These are phyloP conservation scores for Nesometra sesokonis DNA, from an alignment of 35 echinoderm and acorn worm genomes.

Conservation along the genomic window DNA sequence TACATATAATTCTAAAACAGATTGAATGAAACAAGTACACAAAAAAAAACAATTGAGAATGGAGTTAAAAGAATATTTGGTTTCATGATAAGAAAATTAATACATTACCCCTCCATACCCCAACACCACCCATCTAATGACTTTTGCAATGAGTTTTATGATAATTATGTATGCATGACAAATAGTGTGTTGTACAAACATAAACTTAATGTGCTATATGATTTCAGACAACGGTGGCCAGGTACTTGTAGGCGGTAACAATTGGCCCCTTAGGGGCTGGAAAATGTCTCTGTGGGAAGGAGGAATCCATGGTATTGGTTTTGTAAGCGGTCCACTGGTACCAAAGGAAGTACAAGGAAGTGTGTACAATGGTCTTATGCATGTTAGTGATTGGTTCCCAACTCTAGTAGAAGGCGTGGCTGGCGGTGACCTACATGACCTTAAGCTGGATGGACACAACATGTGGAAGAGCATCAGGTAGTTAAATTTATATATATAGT, in stretches of 20 bases:
- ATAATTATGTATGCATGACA: no score
- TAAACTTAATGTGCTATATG: no score
- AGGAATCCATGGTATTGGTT: slow-evolving; percentile 50
- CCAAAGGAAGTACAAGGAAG: slow-evolving; percentile 17
- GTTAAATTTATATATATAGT: no score
- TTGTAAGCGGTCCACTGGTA: slow-evolving; percentile 43
- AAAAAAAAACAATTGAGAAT: no score
- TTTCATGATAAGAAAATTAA: no score
- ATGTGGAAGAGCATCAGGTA: slow-evolving; percentile 50
- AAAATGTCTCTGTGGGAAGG: slow-evolving; percentile 66
- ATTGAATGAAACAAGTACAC: no score
- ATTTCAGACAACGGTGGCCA: slow-evolving; percentile 60
- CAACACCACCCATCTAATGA: no score
- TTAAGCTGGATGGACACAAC: slow-evolving; percentile 43
- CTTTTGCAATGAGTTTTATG: no score
- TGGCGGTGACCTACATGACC: slow-evolving; percentile 14
- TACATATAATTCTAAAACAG: no score
- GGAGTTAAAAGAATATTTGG: no score
- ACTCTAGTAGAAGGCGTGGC: slow-evolving; percentile 42
- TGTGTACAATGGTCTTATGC: slow-evolving; percentile 32
- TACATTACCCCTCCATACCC: no score
- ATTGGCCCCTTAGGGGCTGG: slow-evolving; percentile 52
- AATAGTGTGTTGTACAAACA: no score
- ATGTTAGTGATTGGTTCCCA: slow-evolving; percentile 68
- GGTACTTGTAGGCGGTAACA: slow-evolving; percentile 36